Conservation (phyloP, 2,797 vertebrate genomes). For the Pipistrellus pygmaeus region DNA sequence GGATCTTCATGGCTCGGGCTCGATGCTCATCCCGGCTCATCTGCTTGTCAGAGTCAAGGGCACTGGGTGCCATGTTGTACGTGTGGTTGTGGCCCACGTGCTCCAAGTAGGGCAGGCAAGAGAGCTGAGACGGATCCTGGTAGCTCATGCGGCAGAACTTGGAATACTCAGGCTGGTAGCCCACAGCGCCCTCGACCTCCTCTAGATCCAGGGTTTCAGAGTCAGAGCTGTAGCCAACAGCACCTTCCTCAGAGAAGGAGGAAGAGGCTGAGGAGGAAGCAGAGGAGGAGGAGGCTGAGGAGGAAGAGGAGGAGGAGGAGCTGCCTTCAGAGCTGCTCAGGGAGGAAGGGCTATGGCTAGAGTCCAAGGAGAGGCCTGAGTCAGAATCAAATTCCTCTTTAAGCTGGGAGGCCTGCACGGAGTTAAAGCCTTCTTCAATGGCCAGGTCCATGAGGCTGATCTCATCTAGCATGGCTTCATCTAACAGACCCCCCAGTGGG, state of each 20-base stretch:
- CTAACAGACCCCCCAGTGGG: conserved; percentile 94
- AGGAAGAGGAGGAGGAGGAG: conserved; percentile 92
- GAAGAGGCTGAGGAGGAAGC: conserved; percentile 88
- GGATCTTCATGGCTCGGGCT: conserved; percentile 98
- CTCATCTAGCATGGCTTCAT: conserved; percentile 98
- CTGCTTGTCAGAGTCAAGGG: conserved; percentile 92
- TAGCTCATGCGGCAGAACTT: conserved; percentile 99
- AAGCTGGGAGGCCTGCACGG: conserved; percentile 96
- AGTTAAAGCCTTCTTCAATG: conserved; percentile 98
- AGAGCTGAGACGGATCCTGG: conserved; percentile 95
- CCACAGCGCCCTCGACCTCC: conserved; percentile 95
- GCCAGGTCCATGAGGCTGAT: conserved; percentile 98
- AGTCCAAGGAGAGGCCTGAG: conserved; percentile 98
- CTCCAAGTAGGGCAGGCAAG: conserved; percentile 95
- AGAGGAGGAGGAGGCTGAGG: conserved; percentile 88
- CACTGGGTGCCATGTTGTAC: conserved; percentile 95
- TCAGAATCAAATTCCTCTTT: conserved; percentile 98
- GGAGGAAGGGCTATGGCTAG: conserved; percentile 97
- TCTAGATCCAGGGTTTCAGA: conserved; percentile 94
- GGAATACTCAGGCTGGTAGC: conserved; percentile 97
- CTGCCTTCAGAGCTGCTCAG: conserved; percentile 98
- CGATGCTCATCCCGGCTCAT: conserved; percentile 96
- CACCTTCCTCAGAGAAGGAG: conserved; percentile 98
- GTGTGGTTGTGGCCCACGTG: conserved; percentile 97
- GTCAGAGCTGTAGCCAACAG: conserved; percentile 99